phyloP scores from a whole-genome alignment of 2,888 invertebrate genomes.

The Dicycla oo region DNA sequence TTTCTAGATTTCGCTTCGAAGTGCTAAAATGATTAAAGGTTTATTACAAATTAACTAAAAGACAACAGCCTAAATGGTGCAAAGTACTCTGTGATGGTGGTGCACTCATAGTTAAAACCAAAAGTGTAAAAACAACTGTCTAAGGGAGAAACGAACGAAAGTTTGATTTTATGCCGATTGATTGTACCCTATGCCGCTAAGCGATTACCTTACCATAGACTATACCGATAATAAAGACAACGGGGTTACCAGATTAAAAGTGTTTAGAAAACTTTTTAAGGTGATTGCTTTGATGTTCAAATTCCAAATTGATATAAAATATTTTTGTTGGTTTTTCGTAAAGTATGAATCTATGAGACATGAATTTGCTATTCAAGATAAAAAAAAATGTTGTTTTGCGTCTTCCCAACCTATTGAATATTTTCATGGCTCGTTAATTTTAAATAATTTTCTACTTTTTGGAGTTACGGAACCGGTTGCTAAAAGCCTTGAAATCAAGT shows the following conservation, averaged over 20 bases:
- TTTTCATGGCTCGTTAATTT: not conserved
- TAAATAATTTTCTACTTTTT: too few relatives aligned
- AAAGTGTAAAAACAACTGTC: slow-evolving; percentile 46
- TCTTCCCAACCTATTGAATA: not conserved
- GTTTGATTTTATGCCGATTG: slow-evolving; percentile 29
- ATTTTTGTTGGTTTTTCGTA: not conserved
- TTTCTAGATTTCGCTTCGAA: not conserved
- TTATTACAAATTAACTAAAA: slow-evolving; percentile 11
- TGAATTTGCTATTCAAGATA: not conserved
- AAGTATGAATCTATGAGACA: not conserved
- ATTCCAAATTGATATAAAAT: not conserved
- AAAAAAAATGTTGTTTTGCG: not conserved
- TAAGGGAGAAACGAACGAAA: slow-evolving; percentile 38
- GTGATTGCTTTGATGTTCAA: too few relatives aligned
- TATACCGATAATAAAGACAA: not conserved
- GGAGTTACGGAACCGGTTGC: not conserved
- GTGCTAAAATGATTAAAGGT: not conserved
- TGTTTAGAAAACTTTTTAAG: not conserved
- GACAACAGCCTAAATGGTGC: slow-evolving; percentile 3
- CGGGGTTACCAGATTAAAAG: slow-evolving; percentile 26
- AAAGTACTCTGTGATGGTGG: too few relatives aligned
- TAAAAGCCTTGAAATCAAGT: slow-evolving; percentile 27
- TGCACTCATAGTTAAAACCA: slow-evolving; percentile 21
- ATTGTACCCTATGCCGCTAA: too few relatives aligned
- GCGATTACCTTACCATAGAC: too few relatives aligned